phyloP scores from a whole-genome alignment of 2,888 invertebrate genomes.

The Eupithecia dodoneata region DNA sequence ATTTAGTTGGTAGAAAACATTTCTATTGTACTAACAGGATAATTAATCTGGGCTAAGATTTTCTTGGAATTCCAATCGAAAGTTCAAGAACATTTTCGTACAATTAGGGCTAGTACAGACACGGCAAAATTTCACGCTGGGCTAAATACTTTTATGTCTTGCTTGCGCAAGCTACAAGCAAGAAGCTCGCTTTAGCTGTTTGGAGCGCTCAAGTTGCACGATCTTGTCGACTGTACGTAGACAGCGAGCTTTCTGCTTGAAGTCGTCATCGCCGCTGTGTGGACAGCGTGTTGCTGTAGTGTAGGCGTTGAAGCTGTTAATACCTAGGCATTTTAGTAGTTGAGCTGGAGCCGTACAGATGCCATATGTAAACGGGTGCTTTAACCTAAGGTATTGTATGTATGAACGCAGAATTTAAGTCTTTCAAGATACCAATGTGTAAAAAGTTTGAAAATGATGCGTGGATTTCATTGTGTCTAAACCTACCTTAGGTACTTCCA shows the following conservation, averaged over 20 bases:
- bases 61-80: slow-evolving; percentile 11
- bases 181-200: neutral
- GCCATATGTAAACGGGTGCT: neutral
- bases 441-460: neutral
- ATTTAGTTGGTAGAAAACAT: neutral
- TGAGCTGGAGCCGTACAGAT: neutral
- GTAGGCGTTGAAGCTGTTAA: no score
- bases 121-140: neutral
- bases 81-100: slow-evolving; percentile 7
- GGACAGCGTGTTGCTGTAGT: neutral
- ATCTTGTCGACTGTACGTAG: neutral
- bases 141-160: neutral
- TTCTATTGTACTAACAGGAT: neutral
- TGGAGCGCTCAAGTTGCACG: neutral
- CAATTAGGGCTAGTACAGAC: neutral
- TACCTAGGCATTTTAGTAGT: no score
- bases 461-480: neutral
- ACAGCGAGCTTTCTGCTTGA: neutral
- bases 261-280: neutral
- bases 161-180: neutral
- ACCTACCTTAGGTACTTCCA: neutral
- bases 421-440: neutral
- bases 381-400: neutral
- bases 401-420: neutral
- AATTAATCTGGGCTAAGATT: slow-evolving; percentile 4